Evolutionary conservation across 1,140 invertebrate genomes (phyloP).

Genomic region (Ostrea denselamellosa): DNA sequence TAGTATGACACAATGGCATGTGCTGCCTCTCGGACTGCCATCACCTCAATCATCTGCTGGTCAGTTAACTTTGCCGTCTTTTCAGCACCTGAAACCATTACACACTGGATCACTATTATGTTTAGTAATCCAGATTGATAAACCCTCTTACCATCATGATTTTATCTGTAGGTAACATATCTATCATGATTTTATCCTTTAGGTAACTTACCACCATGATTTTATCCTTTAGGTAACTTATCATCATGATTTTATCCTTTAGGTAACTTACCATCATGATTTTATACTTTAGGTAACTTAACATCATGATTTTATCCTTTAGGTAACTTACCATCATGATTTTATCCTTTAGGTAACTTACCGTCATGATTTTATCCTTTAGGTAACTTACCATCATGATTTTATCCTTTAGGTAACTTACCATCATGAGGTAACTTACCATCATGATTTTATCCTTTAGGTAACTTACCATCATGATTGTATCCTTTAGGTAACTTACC

Average conservation of each 20-base stretch:
- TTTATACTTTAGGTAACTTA: constrained; percentile 91
- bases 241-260: constrained; percentile 98
- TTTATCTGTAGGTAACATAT: too few relatives aligned
- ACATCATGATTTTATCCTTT: constrained; percentile 98
- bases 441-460: constrained; percentile 97
- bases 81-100: neutral
- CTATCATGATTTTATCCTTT: constrained; percentile 98
- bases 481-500: constrained; percentile 91
- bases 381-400: constrained; percentile 92
- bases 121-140: too few relatives aligned
- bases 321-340: constrained; percentile 92
- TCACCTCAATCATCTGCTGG: neutral
- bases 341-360: constrained; percentile 91
- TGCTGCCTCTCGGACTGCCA: neutral
- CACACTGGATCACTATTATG: too few relatives aligned
- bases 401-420: constrained; percentile 91
- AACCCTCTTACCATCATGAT: too few relatives aligned
- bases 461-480: constrained; percentile 93
- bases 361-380: constrained; percentile 98
- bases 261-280: constrained; percentile 92
- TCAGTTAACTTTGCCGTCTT: neutral
- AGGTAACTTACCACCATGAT: constrained; percentile 92
- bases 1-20: neutral
- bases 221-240: constrained; percentile 91
- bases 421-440: too few relatives aligned